Evolutionary conservation across 2,888 invertebrate genomes (phyloP).

Genomic region (Drosophila hawaiiensis): DNA sequence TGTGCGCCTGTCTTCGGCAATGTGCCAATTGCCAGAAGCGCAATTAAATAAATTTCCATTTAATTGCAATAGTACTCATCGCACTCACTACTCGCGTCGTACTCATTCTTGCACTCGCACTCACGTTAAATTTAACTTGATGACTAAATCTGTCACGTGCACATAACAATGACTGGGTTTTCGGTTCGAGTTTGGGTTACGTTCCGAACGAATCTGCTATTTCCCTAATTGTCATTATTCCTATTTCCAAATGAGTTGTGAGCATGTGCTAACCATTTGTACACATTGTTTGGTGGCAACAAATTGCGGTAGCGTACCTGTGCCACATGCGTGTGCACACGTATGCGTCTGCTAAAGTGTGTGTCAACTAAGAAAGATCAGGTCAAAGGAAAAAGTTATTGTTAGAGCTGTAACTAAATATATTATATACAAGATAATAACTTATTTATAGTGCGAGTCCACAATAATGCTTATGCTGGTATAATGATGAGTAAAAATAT

Average conservation of each 20-base stretch:
- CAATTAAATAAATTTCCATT: conserved; percentile 63
- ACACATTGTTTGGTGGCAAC: conserved; percentile 26
- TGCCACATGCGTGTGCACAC: conserved; percentile 15
- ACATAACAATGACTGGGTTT: conserved; percentile 51
- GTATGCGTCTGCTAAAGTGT: conserved; percentile 1
- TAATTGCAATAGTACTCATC: conserved; percentile 36
- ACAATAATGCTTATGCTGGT: not conserved
- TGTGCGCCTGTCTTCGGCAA: conserved; percentile 4
- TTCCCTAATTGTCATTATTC: conserved; percentile 47
- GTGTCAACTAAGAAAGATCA: not conserved
- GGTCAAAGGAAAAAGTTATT: not conserved
- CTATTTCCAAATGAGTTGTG: conserved; percentile 47
- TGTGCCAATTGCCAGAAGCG: conserved; percentile 31
- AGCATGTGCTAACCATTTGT: conserved; percentile 39
- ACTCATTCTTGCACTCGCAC: conserved; percentile 6
- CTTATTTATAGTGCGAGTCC: not conserved
- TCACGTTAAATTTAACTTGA: conserved; percentile 41
- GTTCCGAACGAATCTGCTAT: conserved; percentile 1
- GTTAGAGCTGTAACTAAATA: not conserved
- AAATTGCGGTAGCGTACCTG: conserved; percentile 13
- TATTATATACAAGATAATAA: not conserved
- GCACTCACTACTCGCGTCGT: conserved; percentile 24
- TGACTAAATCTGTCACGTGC: conserved; percentile 68
- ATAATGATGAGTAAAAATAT: not conserved
- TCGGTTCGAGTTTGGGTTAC: conserved; percentile 2